A percentile compares a stretch with the other conserved stretches of the same genome.
These are phyloP conservation scores for Atopsyche davidsoni DNA, from an alignment of 1,140 invertebrate species.

Conservation along the genomic window DNA sequence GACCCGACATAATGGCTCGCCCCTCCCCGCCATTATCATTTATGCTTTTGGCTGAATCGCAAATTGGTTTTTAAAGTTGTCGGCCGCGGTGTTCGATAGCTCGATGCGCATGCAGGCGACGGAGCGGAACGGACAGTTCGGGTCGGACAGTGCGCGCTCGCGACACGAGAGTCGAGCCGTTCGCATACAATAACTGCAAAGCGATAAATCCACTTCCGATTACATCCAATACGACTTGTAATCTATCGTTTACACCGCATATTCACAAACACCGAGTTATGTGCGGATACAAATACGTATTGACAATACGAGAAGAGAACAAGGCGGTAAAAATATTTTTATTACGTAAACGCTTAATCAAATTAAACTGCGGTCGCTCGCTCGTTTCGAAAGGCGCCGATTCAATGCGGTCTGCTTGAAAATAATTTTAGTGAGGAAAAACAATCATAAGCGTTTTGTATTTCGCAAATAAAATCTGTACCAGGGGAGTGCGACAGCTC, in stretches of 20 bases:
- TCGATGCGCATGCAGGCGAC: too few species aligned
- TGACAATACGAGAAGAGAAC: too few species aligned
- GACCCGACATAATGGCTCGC: constrained; percentile 23
- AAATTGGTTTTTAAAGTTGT: constrained; percentile 27
- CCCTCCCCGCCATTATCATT: constrained; percentile 19
- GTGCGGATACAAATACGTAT: too few species aligned
- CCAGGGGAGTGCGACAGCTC: too few species aligned
- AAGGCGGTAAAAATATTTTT: too few species aligned
- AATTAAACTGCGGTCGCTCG: too few species aligned
- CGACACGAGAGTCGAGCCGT: not conserved
- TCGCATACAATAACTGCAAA: not conserved
- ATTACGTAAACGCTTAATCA: too few species aligned
- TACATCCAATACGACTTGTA: not conserved
- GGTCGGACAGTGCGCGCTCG: not conserved
- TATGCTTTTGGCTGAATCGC: constrained; percentile 28
- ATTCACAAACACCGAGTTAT: constrained; percentile 2
- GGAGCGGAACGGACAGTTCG: too few species aligned
- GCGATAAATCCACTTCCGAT: not conserved
- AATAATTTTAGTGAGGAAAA: not conserved
- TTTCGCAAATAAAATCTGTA: too few species aligned
- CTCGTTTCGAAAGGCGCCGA: too few species aligned
- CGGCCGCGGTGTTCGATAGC: constrained; percentile 13
- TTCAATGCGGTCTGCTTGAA: too few species aligned
- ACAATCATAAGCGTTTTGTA: not conserved
- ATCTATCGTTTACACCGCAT: constrained; percentile 4